These are phyloP conservation scores for Caenorhabditis uteleia DNA, from an alignment of 2,888 invertebrate genomes.

Conservation along the genomic window DNA sequence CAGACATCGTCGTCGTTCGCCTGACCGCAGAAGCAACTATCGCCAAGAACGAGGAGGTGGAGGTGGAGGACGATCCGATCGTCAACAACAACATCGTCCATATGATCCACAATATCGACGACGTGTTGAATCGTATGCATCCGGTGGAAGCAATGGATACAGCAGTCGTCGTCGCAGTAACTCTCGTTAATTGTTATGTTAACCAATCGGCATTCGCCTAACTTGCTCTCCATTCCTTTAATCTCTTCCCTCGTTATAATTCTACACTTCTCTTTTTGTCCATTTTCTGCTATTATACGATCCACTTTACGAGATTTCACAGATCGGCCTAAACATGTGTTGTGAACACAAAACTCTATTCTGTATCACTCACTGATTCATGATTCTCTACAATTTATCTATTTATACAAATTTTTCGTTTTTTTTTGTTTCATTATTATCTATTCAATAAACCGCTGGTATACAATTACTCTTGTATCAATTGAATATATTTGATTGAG, in stretches of 20 bases:
- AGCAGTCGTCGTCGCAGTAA: not conserved
- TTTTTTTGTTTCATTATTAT: too few relatives aligned
- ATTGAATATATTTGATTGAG: too few relatives aligned
- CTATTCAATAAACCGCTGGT: too few relatives aligned
- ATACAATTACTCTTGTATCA: too few relatives aligned
- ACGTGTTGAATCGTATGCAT: constrained; percentile 32
- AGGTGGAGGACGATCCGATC: constrained; percentile 7
- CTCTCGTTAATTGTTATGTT: too few relatives aligned
- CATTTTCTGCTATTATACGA: not conserved
- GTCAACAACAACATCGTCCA: too few relatives aligned
- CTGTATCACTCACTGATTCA: too few relatives aligned
- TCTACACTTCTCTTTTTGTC: not conserved
- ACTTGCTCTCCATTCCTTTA: not conserved
- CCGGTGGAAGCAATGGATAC: not conserved
- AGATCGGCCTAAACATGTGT: too few relatives aligned
- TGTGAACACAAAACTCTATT: too few relatives aligned
- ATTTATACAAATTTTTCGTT: too few relatives aligned
- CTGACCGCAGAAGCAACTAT: too few relatives aligned
- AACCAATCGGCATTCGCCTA: not conserved
- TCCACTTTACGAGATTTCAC: not conserved
- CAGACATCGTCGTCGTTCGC: constrained; percentile 11
- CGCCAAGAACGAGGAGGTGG: constrained; percentile 8
- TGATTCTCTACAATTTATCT: too few relatives aligned
- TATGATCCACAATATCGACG: constrained; percentile 26
- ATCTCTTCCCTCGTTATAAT: not conserved